Percentiles rank a stretch among this genome's conserved stretches.
Evolutionary conservation across 2,113 vertebrate genomes (phyloP).

Genomic region (Turnix velox): DNA sequence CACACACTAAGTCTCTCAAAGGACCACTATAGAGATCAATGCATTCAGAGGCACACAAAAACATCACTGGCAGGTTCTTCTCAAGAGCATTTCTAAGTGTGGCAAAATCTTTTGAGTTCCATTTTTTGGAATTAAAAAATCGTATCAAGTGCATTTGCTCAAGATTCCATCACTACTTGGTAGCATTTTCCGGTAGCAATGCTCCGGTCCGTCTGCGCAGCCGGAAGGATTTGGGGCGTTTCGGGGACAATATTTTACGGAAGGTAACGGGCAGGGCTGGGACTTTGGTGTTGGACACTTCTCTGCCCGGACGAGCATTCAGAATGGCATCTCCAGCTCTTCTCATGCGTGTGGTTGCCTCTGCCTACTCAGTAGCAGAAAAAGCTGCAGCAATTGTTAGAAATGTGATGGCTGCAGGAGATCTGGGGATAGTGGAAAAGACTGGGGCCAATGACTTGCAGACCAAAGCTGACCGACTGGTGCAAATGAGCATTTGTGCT

Average conservation of each 20-base stretch:
- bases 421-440: conserved; percentile 93
- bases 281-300: background rate
- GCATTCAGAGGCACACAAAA: background rate
- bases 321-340: conserved; percentile 83
- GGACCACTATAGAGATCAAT: background rate
- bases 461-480: conserved; percentile 91
- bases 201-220: background rate
- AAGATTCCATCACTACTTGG: background rate
- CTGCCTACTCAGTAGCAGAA: conserved; percentile 83
- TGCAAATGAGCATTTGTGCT: conserved; percentile 91
- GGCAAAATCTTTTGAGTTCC: background rate
- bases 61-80: background rate
- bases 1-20: background rate
- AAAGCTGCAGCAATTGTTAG: conserved; percentile 87
- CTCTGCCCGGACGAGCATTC: background rate
- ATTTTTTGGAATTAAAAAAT: background rate
- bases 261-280: background rate
- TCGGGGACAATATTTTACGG: no score
- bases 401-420: conserved; percentile 85
- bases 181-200: background rate
- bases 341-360: conserved; percentile 88
- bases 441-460: conserved; percentile 88
- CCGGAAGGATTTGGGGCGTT: background rate
- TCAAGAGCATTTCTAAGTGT: background rate
- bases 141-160: background rate